phyloP scores from a whole-genome alignment of 2,113 vertebrate species.

The Bambusicola thoracicus region DNA sequence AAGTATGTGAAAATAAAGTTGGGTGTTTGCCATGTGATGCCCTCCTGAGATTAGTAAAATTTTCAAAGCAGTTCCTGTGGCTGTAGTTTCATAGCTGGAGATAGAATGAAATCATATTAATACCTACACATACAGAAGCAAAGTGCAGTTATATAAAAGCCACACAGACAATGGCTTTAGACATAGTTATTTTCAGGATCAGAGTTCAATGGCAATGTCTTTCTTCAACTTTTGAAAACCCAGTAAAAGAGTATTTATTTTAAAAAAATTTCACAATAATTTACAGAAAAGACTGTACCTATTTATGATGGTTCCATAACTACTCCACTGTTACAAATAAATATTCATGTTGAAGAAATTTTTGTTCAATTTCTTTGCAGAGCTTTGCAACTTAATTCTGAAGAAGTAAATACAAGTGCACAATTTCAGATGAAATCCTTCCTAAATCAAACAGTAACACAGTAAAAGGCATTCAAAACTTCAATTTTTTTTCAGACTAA shows the following conservation, averaged over 20 bases:
- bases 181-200: not conserved
- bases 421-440: not conserved
- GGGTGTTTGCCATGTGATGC: not conserved
- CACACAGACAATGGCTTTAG: not conserved
- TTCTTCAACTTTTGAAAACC: not conserved
- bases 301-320: not conserved
- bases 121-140: not conserved
- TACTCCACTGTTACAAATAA: not conserved
- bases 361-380: not conserved
- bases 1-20: not conserved
- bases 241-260: not conserved
- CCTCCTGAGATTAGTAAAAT: not conserved
- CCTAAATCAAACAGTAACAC: not conserved
- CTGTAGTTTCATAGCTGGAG: not conserved
- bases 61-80: not conserved
- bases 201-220: not conserved
- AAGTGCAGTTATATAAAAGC: rapidly evolving
- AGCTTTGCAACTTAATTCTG: not conserved
- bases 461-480: not conserved
- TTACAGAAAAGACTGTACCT: not conserved
- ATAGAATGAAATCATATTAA: not conserved
- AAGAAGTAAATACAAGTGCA: not conserved
- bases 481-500: not conserved
- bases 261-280: not conserved
- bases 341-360: not conserved